Conservation (phyloP, 2,888 invertebrate species). For the Troides oblongomaculatus region DNA sequence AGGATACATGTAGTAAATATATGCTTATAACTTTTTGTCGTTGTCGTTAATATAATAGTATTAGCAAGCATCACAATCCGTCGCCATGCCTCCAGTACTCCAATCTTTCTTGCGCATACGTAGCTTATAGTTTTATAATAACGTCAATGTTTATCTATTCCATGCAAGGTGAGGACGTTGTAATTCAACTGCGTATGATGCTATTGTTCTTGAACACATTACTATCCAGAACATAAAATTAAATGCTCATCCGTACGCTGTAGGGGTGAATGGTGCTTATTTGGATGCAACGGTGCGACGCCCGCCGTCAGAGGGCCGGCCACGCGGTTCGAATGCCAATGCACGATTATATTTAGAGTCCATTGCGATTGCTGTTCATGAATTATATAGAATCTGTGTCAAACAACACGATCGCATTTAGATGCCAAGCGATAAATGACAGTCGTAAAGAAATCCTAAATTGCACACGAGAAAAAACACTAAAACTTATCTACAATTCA, state of each 20-base stretch:
- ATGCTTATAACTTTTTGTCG: too few species aligned
- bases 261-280: slow-evolving; percentile 60
- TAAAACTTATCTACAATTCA: neutral
- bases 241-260: slow-evolving; percentile 69
- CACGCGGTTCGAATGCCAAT: slow-evolving; percentile 63
- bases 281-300: slow-evolving; percentile 60
- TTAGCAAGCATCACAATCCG: too few species aligned
- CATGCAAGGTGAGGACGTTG: slow-evolving; percentile 37
- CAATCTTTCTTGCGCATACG: neutral
- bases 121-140: slow-evolving; percentile 10
- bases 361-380: slow-evolving; percentile 59
- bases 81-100: too few species aligned
- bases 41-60: too few species aligned
- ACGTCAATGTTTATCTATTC: slow-evolving; percentile 36
- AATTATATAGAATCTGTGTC: slow-evolving; percentile 65
- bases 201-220: slow-evolving; percentile 55
- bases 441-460: slow-evolving; percentile 6
- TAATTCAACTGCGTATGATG: slow-evolving; percentile 42
- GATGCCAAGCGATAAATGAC: neutral
- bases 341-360: slow-evolving; percentile 66
- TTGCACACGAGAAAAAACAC: neutral
- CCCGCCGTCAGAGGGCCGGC: slow-evolving; percentile 50
- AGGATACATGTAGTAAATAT: too few species aligned
- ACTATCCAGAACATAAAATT: slow-evolving; percentile 54
- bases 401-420: slow-evolving; percentile 34